Evolutionary conservation across 2,888 invertebrate species (phyloP), one percentile per base, ranked within the genome.

Genomic region (Hydraecia micacea): DNA sequence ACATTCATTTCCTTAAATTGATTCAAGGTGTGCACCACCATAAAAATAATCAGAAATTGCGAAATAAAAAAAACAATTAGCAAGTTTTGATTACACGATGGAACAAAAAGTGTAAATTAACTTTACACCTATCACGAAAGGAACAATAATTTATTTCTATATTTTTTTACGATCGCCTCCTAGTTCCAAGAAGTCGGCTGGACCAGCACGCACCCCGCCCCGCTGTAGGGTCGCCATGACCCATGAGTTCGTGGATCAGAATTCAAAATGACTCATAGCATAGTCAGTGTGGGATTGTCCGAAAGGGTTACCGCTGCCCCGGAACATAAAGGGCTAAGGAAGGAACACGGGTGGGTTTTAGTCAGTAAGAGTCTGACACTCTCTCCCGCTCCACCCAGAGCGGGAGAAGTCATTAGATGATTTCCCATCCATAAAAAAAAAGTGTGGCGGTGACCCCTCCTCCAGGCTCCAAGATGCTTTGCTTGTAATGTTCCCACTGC

Each of bases 61-160:
- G 28, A 81, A 81, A 79, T 36, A 83, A 83, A 65, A 65, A 70
- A 86, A 73, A 39, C 60, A 84, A 84, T 81, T 76, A 72, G 78
- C 85, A 82, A 87, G 77, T 84, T 84, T 65, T 81, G 75, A 85
- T 77, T 77, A 77, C 49, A 75, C 25, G 49, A 68, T 21, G 13
- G 46, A 86, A 87, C 49, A 85, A 84, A 87, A 85, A 87, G 60
- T 75, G 49, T 84, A 87, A 87, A 84, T 87, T 87, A 87, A 87
- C 81, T 81, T 85, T 87, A 85, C 85, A 87, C 85, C 87, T 87
- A 87, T 77, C 75, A 77, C 71, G 74, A 85, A 80, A 86, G 75
- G 80, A 69, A 84, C 58, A 73, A 71, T 58, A 86, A 72, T 84
- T 86, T 86, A 86, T 86, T 84, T 86, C 84, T 84, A 85, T 76